These are phyloP conservation scores for Cottoperca gobio DNA, from an alignment of 2,797 vertebrate species.

Conservation along the genomic window DNA sequence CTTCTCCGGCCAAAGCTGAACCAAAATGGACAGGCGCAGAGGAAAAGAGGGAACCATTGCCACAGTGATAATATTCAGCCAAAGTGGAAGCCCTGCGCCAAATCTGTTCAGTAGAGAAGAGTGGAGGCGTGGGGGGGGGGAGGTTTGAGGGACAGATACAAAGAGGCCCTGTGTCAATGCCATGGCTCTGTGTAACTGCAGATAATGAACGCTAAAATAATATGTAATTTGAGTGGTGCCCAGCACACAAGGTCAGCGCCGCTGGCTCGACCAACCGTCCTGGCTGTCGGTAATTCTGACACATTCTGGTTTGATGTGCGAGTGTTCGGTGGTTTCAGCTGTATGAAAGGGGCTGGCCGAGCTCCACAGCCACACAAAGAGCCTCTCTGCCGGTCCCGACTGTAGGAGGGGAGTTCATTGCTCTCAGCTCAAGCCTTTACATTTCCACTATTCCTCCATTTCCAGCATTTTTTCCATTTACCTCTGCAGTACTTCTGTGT, in stretches of 20 bases:
- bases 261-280: constrained; percentile 50
- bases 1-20: constrained; percentile 65
- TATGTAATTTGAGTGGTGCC: constrained; percentile 68
- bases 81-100: constrained; percentile 73
- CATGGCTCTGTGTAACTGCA: constrained; percentile 48
- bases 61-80: constrained; percentile 75
- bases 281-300: constrained; percentile 64
- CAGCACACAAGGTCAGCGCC: constrained; percentile 61
- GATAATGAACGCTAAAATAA: constrained; percentile 79
- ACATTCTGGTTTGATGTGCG: constrained; percentile 71
- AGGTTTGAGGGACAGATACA: constrained; percentile 69
- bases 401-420: constrained; percentile 73
- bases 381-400: constrained; percentile 73
- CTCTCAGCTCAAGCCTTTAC: constrained; percentile 61
- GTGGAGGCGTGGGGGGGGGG: constrained; percentile 52
- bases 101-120: constrained; percentile 70
- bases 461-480: constrained; percentile 66
- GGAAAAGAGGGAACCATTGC: constrained; percentile 76
- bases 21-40: constrained; percentile 54
- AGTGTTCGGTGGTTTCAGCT: constrained; percentile 62
- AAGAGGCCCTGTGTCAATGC: constrained; percentile 76
- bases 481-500: constrained; percentile 42
- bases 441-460: constrained; percentile 72
- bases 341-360: constrained; percentile 58
- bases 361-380: constrained; percentile 76